These are phyloP conservation scores for Paramormyrops kingsleyae DNA, from an alignment of 2,113 vertebrate genomes.

Conservation along the genomic window DNA sequence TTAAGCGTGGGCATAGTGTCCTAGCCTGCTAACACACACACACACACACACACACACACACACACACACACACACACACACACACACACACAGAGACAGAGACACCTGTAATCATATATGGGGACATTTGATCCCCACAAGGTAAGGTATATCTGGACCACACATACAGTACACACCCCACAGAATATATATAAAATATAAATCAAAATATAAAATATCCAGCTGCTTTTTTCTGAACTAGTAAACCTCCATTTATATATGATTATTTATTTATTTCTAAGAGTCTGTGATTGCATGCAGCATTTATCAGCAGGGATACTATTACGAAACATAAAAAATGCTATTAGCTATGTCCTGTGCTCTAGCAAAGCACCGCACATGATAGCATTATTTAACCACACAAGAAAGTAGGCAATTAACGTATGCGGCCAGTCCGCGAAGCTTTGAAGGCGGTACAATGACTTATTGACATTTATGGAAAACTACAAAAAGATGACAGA, in stretches of 20 bases:
- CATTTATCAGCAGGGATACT: background rate
- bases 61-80: background rate
- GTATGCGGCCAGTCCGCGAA: background rate
- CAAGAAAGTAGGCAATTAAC: background rate
- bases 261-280: background rate
- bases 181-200: background rate
- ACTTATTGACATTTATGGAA: background rate
- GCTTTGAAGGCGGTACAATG: background rate
- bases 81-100: background rate
- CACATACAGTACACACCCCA: background rate
- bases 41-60: background rate
- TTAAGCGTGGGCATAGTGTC: background rate
- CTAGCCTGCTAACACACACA: background rate
- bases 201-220: background rate
- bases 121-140: too few relatives aligned
- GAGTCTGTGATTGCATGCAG: background rate
- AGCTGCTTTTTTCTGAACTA: background rate
- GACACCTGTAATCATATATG: too few relatives aligned
- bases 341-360: background rate
- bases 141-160: too few relatives aligned
- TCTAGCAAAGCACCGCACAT: background rate
- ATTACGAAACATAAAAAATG: background rate
- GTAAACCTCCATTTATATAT: background rate
- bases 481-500: background rate
- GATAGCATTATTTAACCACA: background rate